Percentiles rank a stretch among this genome's conserved stretches.
These are phyloP conservation scores for Enteromius unitaeniatus DNA, from an alignment of 2,797 vertebrate species.

Conservation along the genomic window DNA sequence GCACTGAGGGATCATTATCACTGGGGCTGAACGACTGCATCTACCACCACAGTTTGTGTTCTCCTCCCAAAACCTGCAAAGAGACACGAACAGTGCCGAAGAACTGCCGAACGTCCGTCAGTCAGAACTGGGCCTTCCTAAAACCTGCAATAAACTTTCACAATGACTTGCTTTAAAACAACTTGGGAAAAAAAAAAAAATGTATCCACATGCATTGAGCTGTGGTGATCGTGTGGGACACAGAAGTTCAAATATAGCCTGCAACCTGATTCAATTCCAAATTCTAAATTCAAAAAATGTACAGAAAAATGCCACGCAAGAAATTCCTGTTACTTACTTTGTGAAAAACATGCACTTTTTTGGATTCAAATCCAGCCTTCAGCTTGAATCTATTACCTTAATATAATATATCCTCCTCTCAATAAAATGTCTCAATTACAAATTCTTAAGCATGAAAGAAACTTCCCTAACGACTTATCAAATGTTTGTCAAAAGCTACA, in stretches of 20 bases:
- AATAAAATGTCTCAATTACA: neutral
- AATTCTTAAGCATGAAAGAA: neutral
- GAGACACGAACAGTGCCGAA: neutral
- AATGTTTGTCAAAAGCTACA: neutral
- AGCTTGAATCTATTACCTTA: neutral
- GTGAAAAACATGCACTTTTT: neutral
- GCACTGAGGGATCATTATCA: slow-evolving; percentile 83
- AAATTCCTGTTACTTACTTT: neutral
- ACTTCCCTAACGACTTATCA: neutral
- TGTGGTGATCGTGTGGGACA: neutral
- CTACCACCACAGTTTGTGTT: slow-evolving; percentile 80
- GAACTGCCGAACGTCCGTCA: slow-evolving; percentile 60
- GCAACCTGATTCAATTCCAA: neutral
- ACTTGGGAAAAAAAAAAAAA: slow-evolving; percentile 13
- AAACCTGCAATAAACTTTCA: slow-evolving; percentile 17
- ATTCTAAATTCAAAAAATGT: neutral
- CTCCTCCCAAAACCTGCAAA: slow-evolving; percentile 51
- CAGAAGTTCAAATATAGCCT: neutral
- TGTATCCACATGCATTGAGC: neutral
- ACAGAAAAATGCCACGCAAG: neutral
- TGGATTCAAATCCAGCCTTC: neutral
- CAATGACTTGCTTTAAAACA: slow-evolving; percentile 17
- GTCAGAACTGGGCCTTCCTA: slow-evolving; percentile 26
- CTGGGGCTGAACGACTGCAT: slow-evolving; percentile 82
- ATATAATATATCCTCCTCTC: neutral